Conservation (phyloP, 2,113 vertebrate genomes). For the Mormyrus lacerda region DNA sequence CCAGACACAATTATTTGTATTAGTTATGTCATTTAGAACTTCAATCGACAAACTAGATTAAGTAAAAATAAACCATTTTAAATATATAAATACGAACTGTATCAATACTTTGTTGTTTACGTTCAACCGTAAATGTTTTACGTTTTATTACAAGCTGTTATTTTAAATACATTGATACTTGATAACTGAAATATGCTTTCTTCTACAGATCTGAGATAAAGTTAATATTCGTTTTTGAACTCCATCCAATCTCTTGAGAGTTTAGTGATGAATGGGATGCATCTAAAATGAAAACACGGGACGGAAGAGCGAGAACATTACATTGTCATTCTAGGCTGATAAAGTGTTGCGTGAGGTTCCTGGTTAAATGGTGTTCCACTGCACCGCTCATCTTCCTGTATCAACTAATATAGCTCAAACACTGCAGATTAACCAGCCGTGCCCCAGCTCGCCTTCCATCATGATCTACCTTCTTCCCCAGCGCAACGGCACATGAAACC, state of each 20-base stretch:
- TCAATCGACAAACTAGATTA: neutral
- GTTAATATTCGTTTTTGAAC: neutral
- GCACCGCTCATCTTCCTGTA: neutral
- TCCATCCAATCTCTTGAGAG: neutral
- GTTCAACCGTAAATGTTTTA: neutral
- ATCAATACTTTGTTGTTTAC: neutral
- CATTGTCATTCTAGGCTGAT: neutral
- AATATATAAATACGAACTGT: neutral
- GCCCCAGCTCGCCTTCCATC: neutral
- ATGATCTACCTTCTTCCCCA: neutral
- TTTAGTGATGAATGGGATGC: conserved; percentile 1
- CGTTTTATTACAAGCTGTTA: neutral
- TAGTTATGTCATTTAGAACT: neutral
- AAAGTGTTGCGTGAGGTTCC: neutral
- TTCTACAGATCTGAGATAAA: neutral
- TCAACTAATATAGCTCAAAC: conserved; percentile 7
- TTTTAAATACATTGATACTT: neutral
- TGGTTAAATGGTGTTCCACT: neutral
- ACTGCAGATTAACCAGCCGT: neutral
- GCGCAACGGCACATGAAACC: neutral
- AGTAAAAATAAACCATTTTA: neutral
- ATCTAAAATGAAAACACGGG: neutral
- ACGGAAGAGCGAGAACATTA: conserved; percentile 9
- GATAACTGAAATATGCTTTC: neutral
- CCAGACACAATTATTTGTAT: neutral